phyloP scores from a whole-genome alignment of 2,113 vertebrate genomes.

The Chrysemys picta region DNA sequence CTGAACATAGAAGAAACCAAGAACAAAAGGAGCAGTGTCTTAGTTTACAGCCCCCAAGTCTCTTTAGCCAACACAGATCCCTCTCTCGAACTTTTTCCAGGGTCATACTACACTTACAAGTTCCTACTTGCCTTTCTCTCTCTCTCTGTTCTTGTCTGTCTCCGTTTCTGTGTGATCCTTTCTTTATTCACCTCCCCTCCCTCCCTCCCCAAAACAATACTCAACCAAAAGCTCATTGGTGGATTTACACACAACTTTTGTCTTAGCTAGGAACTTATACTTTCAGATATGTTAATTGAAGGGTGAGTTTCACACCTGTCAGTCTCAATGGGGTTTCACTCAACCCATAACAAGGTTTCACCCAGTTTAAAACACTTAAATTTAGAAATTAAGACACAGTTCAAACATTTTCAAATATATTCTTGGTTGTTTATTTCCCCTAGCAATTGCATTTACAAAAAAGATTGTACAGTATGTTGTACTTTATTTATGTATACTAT shows the following conservation, averaged over 20 bases:
- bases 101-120: neutral
- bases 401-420: neutral
- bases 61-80: neutral
- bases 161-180: neutral
- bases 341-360: neutral
- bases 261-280: neutral
- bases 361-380: neutral
- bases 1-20: neutral
- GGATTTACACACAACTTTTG: neutral
- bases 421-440: neutral
- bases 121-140: neutral
- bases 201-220: neutral
- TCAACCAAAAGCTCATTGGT: neutral
- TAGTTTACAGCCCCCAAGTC: neutral
- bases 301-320: neutral
- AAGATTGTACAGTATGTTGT: neutral
- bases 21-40: neutral
- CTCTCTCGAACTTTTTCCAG: neutral
- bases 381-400: neutral
- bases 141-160: neutral
- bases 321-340: neutral
- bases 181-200: too few species aligned
- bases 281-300: neutral
- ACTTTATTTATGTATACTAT: neutral
- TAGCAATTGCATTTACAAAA: neutral